Conservation (phyloP, 30 jellyfish, hydroid and myxozoan species). For the Rhopilema esculentum region DNA sequence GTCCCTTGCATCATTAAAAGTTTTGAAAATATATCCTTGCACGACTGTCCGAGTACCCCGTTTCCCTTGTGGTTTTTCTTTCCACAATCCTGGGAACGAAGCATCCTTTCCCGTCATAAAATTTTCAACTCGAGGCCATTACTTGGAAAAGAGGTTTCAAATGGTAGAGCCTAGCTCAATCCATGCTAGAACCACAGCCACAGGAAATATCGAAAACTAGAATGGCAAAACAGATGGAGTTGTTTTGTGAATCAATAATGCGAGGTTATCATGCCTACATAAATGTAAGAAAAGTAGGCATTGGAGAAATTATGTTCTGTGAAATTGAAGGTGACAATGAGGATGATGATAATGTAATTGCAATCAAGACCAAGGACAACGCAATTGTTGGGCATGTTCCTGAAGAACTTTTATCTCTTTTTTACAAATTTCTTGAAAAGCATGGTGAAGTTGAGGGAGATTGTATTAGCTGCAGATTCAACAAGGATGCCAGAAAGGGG, state of each 20-base stretch:
- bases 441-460: constrained; percentile 27
- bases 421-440: constrained; percentile 15
- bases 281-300: constrained; percentile 13
- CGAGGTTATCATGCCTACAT: constrained; percentile 58
- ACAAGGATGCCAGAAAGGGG: constrained; percentile 37
- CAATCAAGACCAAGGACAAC: constrained; percentile 18
- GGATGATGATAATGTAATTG: constrained; percentile 9
- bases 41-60: background rate
- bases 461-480: constrained; percentile 35
- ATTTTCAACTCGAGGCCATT: background rate
- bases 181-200: background rate
- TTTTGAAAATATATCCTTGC: background rate
- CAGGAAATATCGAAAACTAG: background rate
- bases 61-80: background rate
- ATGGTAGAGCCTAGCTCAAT: constrained; percentile 10
- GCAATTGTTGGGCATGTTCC: constrained; percentile 38
- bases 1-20: constrained; percentile 20
- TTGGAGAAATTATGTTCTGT: constrained; percentile 23
- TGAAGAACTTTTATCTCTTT: constrained; percentile 4
- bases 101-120: background rate
- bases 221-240: constrained; percentile 47
- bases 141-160: background rate
- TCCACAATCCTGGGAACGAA: constrained; percentile 9
- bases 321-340: constrained; percentile 36
- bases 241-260: constrained; percentile 40